phyloP scores from a whole-genome alignment of 2,888 invertebrate species.

The Bugulina stolonifera region DNA sequence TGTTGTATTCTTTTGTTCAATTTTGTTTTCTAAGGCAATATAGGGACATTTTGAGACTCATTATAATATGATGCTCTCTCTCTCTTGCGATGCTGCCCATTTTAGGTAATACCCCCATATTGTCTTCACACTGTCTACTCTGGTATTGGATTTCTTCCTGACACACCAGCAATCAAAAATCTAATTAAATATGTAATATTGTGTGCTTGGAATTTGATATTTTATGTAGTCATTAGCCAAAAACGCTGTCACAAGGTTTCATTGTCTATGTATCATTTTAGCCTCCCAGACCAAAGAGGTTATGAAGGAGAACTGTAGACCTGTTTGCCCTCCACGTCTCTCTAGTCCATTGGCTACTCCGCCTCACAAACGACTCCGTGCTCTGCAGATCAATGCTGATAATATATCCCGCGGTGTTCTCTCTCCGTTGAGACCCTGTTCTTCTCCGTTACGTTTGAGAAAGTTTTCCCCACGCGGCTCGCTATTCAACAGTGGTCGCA shows the following conservation, averaged over 20 bases:
- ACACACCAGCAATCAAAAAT: no score
- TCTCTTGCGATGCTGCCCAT: no score
- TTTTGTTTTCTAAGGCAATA: not conserved
- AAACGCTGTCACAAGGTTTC: no score
- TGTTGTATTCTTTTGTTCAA: constrained; percentile 2
- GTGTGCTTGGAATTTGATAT: no score
- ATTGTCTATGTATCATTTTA: no score
- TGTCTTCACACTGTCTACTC: no score
- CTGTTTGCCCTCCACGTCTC: not conserved
- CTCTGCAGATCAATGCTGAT: constrained; percentile 70
- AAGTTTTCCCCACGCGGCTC: constrained; percentile 12
- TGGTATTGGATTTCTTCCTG: no score
- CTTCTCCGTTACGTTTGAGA: not conserved
- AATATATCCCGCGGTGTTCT: constrained; percentile 54
- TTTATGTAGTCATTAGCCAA: no score
- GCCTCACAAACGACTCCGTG: constrained; percentile 52
- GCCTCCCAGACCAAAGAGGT: not conserved
- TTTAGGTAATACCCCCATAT: no score
- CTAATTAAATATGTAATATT: no score
- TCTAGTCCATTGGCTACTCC: constrained; percentile 47
- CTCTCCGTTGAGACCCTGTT: not conserved
- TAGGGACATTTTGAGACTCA: not conserved
- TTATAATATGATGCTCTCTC: not conserved
- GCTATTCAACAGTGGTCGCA: not conserved
- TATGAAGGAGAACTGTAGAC: not conserved